A percentile compares a stretch with the other conserved stretches of the same genome.
Conservation (phyloP, 2,888 invertebrate genomes). For the Cremastobaeus sp. region DNA sequence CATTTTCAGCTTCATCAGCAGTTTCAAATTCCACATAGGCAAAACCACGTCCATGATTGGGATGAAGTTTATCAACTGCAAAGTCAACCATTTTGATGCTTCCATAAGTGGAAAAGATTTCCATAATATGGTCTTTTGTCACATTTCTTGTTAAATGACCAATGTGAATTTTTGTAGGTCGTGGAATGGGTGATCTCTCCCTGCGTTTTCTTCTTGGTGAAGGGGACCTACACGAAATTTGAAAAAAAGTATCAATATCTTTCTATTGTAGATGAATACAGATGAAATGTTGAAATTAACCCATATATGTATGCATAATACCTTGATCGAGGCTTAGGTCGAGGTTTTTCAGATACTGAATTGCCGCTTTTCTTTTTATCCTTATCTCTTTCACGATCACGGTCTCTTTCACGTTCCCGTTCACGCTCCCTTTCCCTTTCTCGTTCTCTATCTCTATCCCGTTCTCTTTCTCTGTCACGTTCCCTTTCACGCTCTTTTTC, state of each 20-base stretch:
- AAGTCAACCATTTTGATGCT: conserved; percentile 93
- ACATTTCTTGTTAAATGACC: conserved; percentile 95
- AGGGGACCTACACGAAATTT: conserved; percentile 80
- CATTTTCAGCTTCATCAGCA: conserved; percentile 97
- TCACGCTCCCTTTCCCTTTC: conserved; percentile 73
- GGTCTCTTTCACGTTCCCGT: conserved; percentile 65
- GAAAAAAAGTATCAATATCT: background rate
- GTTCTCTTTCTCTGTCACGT: conserved; percentile 67
- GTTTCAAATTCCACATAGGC: conserved; percentile 97
- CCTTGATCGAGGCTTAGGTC: conserved; percentile 78
- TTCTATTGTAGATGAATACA: too few species aligned
- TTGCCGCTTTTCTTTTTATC: conserved; percentile 77
- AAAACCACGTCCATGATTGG: conserved; percentile 92
- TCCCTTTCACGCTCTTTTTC: conserved; percentile 78
- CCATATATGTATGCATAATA: conserved; percentile 57
- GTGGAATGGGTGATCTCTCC: conserved; percentile 92
- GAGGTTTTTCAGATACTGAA: conserved; percentile 74
- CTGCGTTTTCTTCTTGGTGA: conserved; percentile 85
- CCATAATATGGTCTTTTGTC: conserved; percentile 91
- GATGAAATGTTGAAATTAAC: too few species aligned
- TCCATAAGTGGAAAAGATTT: conserved; percentile 94
- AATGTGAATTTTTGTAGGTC: conserved; percentile 95
- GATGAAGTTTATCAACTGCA: conserved; percentile 92
- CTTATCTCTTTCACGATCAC: conserved; percentile 63
- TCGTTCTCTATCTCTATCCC: conserved; percentile 62